phyloP scores from a whole-genome alignment of 2,797 vertebrate genomes.

The Neosilurus hyrtlii region DNA sequence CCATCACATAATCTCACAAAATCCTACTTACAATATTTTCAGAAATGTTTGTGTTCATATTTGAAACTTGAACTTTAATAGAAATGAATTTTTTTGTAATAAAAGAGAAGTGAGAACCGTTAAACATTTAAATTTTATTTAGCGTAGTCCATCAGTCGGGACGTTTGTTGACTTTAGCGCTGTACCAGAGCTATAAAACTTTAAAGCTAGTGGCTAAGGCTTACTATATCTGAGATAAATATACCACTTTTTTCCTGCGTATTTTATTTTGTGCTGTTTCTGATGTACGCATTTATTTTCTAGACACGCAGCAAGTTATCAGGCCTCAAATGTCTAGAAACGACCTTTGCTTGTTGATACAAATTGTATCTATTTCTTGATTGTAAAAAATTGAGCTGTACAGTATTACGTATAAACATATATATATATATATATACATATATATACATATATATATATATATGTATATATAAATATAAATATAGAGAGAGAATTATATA shows the following conservation, averaged over 20 bases:
- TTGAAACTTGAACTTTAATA: neutral
- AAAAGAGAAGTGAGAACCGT: neutral
- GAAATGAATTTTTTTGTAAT: neutral
- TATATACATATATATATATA: conserved; percentile 58
- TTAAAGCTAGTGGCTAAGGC: neutral
- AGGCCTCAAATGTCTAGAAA: conserved; percentile 97
- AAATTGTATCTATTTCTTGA: conserved; percentile 99
- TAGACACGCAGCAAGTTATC: conserved; percentile 78
- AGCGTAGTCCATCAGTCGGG: neutral
- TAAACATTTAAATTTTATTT: neutral
- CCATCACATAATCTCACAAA: neutral
- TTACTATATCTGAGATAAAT: neutral
- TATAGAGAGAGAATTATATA: conserved; percentile 35
- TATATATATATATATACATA: conserved; percentile 68
- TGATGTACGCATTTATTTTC: neutral
- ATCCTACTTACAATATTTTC: neutral
- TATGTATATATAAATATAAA: conserved; percentile 60
- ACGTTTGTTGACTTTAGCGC: neutral
- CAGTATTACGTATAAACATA: conserved; percentile 77
- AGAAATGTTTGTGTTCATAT: neutral
- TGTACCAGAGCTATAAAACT: neutral
- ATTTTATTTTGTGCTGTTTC: neutral
- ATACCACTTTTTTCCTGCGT: neutral
- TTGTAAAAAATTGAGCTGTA: conserved; percentile 89
- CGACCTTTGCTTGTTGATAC: conserved; percentile 99